These are phyloP conservation scores for Trichogramma dendrolimi DNA, from an alignment of 2,888 invertebrate genomes.

Conservation along the genomic window DNA sequence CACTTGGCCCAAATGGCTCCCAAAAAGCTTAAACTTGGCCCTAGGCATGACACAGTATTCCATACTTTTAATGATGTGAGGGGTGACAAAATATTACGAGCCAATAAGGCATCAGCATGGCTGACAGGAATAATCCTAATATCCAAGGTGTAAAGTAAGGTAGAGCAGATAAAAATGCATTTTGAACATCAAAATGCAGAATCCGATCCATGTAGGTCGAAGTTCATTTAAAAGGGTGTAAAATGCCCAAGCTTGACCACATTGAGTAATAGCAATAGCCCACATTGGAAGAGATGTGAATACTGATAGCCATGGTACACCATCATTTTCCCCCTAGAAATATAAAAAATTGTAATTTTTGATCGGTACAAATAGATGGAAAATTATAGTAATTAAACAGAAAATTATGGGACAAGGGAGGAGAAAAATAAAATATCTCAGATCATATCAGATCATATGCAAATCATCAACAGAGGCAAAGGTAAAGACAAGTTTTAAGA, in stretches of 20 bases:
- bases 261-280: slow-evolving; percentile 79
- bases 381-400: no score
- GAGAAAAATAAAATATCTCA: background rate
- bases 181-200: slow-evolving; percentile 73
- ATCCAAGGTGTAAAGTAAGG: slow-evolving; percentile 78
- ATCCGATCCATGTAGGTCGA: slow-evolving; percentile 79
- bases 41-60: slow-evolving; percentile 70
- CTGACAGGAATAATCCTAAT: slow-evolving; percentile 67
- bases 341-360: slow-evolving; percentile 4
- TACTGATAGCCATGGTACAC: slow-evolving; percentile 71
- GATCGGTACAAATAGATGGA: background rate
- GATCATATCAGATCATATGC: background rate
- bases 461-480: background rate
- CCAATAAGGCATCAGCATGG: slow-evolving; percentile 70
- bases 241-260: slow-evolving; percentile 79
- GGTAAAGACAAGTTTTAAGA: no score
- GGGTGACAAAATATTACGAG: slow-evolving; percentile 62
- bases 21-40: slow-evolving; percentile 71
- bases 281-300: slow-evolving; percentile 72
- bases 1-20: slow-evolving; percentile 79
- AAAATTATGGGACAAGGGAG: no score
- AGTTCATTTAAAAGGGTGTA: slow-evolving; percentile 79
- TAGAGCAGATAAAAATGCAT: slow-evolving; percentile 68
- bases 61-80: slow-evolving; percentile 73
- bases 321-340: slow-evolving; percentile 35